Base-by-base conservation (phyloP, 2,888 invertebrate genomes). In the Xestia xanthographa region DNA sequence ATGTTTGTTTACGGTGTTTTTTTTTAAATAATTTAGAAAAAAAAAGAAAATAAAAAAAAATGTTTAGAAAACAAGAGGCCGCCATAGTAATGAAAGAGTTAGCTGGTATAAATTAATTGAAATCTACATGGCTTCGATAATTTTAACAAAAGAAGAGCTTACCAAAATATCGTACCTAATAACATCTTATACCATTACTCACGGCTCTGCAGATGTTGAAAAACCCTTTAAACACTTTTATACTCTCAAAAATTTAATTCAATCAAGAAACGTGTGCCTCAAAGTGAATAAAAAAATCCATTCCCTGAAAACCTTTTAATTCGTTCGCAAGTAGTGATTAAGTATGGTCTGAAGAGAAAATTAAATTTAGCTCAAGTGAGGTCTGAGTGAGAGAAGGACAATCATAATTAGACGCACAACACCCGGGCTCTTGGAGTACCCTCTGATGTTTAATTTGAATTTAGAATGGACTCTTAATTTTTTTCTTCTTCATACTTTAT, bases 401-500 rank as follows among this genome's bases (percentile, higher is more conserved):
- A 86, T 87, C 77, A 80, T 86, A 87, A 86, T 84, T 87, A 84
- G 71, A 84, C 72, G 72, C 73, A 76, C 75, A 74, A 79, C 72
- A 70, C 70, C 43, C 56, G 9, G 2, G 14, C 29, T 45, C 43
- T 20, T 65, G 14, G 14, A 79, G 62, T 17, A 38, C 67, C 22
- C 70, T 65, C 65, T 60, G 66, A 66, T 22, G 53, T 79, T 83
- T 77, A 80, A 74, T 78, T 74, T 75, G 29, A 75, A 81, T 68
- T 80, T 72, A 34, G 66, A 74, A 76, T 66, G n/a, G 38, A 63
- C 20, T 50, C 22, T 53, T 45, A 29, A 4, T 17, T 53, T 60
- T 56, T 48, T 22, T 26, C 17, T 65, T 9, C 1, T n/a, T 53
- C 11, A n/a, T 34, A 45, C 65, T 70, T 45, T 48, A 20, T 26